Evolutionary conservation across 2,888 invertebrate genomes (phyloP).

Genomic region (Euplexia lucipara): DNA sequence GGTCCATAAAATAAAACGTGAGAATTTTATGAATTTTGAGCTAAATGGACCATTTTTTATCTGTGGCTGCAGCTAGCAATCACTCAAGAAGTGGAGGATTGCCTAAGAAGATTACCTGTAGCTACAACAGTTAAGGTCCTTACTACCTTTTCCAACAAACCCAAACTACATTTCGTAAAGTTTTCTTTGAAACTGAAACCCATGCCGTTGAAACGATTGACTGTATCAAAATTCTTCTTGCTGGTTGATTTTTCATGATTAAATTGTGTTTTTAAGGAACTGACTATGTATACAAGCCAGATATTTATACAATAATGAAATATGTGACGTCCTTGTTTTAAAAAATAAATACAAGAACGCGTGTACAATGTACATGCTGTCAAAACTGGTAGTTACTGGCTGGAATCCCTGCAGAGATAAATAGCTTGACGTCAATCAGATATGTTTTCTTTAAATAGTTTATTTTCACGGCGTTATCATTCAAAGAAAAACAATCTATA

Average conservation of each 20-base stretch:
- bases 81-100: too few species aligned
- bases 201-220: not conserved
- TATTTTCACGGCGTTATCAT: constrained; percentile 38
- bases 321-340: not conserved
- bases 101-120: too few species aligned
- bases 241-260: not conserved
- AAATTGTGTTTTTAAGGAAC: not conserved
- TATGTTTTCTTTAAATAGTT: constrained; percentile 26
- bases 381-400: constrained; percentile 13
- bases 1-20: too few species aligned
- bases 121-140: too few species aligned
- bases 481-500: constrained; percentile 22
- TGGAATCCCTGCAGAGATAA: constrained; percentile 18
- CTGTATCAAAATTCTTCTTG: not conserved
- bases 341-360: not conserved
- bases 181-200: constrained; percentile 1
- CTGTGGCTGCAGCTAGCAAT: too few species aligned
- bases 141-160: too few species aligned
- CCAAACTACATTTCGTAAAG: too few species aligned
- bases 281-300: not conserved
- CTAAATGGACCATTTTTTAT: too few species aligned
- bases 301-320: not conserved
- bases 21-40: too few species aligned
- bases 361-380: not conserved
- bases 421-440: constrained; percentile 36